Percentiles rank a stretch among this genome's conserved stretches.
These are phyloP conservation scores for Mythimna loreyi DNA, from an alignment of 2,888 invertebrate species.

Conservation along the genomic window DNA sequence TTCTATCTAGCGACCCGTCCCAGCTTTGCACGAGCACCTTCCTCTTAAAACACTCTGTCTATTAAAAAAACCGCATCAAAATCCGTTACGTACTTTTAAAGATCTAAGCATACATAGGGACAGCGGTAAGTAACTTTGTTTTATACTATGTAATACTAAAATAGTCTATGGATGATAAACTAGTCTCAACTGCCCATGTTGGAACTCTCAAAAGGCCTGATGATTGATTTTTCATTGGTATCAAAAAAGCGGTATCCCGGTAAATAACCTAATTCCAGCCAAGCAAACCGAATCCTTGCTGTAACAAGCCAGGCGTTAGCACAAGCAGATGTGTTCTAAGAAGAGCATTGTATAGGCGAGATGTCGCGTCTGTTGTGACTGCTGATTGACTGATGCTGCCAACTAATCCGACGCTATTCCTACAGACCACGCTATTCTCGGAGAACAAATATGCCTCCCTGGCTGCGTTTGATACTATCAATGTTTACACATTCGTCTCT, in stretches of 20 bases:
- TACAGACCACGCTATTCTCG: constrained; percentile 68
- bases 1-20: no score
- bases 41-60: no score
- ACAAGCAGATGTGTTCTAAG: constrained; percentile 75
- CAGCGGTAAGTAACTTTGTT: no score
- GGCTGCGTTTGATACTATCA: constrained; percentile 61
- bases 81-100: no score
- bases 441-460: constrained; percentile 66
- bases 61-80: no score
- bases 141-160: no score
- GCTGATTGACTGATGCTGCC: constrained; percentile 86
- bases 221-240: background rate
- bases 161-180: no score
- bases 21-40: no score
- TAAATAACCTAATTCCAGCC: background rate
- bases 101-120: no score
- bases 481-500: constrained; percentile 59
- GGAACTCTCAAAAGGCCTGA: background rate
- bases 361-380: constrained; percentile 83
- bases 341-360: constrained; percentile 69
- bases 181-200: background rate
- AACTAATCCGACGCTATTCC: constrained; percentile 59
- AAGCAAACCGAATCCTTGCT: constrained; percentile 12
- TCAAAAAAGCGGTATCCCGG: background rate
- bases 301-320: constrained; percentile 16